A percentile compares a stretch with the other conserved stretches of the same genome.
Evolutionary conservation across 2,888 invertebrate genomes (phyloP).

Genomic region (Melanchra persicariae): DNA sequence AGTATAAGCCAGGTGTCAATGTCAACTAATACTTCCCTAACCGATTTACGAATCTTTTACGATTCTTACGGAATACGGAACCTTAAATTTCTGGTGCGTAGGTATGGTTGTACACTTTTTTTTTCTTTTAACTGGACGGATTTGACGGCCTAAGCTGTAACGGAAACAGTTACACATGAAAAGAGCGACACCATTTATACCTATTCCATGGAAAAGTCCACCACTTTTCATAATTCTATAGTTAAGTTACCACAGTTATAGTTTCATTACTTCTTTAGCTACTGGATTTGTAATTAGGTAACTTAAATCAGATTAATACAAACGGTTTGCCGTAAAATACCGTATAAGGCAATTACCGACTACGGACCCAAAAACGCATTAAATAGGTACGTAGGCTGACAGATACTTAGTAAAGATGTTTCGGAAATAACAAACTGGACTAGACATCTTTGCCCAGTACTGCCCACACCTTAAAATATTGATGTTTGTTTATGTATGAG

Average conservation of each 20-base stretch:
- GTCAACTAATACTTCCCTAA: too few relatives aligned
- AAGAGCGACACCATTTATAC: neutral
- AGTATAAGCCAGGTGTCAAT: too few relatives aligned
- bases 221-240: neutral
- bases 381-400: slow-evolving; percentile 34
- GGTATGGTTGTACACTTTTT: too few relatives aligned
- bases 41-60: too few relatives aligned
- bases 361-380: slow-evolving; percentile 18
- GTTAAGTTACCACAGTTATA: neutral
- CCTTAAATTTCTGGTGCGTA: too few relatives aligned
- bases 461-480: slow-evolving; percentile 4
- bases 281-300: neutral
- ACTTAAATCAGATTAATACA: slow-evolving; percentile 12
- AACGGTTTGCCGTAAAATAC: slow-evolving; percentile 24
- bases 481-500: neutral
- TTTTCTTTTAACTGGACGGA: too few relatives aligned
- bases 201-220: neutral
- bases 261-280: neutral
- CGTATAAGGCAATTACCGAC: slow-evolving; percentile 31
- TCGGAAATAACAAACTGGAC: slow-evolving; percentile 15
- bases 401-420: slow-evolving; percentile 18
- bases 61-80: too few relatives aligned
- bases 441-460: slow-evolving; percentile 10
- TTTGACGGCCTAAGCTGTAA: neutral
- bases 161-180: neutral